phyloP scores from a whole-genome alignment of 2,113 vertebrate genomes.

The Pygathrix nemaeus region DNA sequence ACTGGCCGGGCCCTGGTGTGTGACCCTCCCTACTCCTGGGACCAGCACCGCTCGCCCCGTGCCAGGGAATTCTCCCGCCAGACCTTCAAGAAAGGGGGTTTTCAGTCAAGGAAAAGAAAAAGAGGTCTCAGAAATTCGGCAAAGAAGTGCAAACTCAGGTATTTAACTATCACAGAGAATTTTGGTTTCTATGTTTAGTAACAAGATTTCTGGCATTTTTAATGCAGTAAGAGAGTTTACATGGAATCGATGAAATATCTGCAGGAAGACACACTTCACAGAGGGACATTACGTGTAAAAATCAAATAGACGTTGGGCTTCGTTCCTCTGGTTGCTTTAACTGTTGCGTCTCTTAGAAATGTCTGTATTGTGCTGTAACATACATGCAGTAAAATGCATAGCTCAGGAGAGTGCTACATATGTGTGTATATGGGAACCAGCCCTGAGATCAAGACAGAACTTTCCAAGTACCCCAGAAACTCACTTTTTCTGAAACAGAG shows the following conservation, averaged over 20 bases:
- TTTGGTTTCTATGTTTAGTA: too few relatives aligned
- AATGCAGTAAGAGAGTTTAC: neutral
- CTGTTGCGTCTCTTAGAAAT: neutral
- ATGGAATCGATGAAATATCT: neutral
- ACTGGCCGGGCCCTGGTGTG: neutral
- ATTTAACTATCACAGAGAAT: neutral
- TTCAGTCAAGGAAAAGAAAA: neutral
- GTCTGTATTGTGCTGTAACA: accelerated
- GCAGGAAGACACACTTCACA: neutral
- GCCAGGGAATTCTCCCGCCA: too few relatives aligned
- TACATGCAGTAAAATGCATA: accelerated
- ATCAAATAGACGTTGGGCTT: neutral
- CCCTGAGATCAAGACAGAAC: accelerated
- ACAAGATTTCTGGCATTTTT: neutral
- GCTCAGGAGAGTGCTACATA: too few relatives aligned
- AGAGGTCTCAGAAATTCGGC: neutral
- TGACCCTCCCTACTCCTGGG: neutral
- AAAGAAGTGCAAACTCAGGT: neutral
- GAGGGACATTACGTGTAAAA: neutral
- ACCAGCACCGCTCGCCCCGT: accelerated
- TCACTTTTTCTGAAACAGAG: neutral
- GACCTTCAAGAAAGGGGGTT: neutral
- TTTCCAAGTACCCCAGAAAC: neutral
- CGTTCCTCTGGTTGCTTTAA: neutral
- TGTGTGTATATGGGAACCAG: accelerated